phyloP scores from a whole-genome alignment of 2,888 invertebrate species.

The Ypsolopha scabrella region DNA sequence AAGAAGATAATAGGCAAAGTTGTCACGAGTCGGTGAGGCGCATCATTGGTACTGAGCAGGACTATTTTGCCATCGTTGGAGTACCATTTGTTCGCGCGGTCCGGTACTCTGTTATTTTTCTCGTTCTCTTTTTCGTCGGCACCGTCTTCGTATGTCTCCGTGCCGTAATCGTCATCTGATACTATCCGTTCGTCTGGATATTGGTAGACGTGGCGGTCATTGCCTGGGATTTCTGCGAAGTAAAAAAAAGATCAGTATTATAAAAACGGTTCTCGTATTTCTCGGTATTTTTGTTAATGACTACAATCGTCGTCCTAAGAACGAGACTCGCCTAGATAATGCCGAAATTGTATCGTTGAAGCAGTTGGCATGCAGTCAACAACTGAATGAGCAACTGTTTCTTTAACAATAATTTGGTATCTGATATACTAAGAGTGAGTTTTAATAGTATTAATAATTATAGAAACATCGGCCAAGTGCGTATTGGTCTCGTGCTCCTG shows the following conservation, averaged over 20 bases:
- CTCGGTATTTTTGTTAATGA: no score
- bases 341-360: background rate
- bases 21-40: constrained; percentile 16
- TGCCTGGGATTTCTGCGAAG: constrained; percentile 59
- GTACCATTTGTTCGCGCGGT: constrained; percentile 65
- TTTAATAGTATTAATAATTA: no score
- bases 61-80: constrained; percentile 51
- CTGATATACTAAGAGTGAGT: no score
- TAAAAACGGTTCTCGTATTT: no score
- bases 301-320: no score
- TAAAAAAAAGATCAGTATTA: background rate
- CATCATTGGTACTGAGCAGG: constrained; percentile 28
- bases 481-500: no score
- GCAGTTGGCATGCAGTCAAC: background rate
- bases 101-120: constrained; percentile 58
- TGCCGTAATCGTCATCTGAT: constrained; percentile 54
- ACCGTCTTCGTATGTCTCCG: constrained; percentile 51
- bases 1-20: constrained; percentile 24
- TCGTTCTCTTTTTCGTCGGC: constrained; percentile 34
- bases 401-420: no score
- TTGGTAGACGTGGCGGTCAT: constrained; percentile 54
- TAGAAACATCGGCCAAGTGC: no score
- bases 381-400: no score
- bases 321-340: no score
- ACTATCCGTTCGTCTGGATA: constrained; percentile 49